Percentiles rank a stretch among this genome's conserved stretches.
phyloP scores from a whole-genome alignment of 2,888 invertebrate species.

The Gymnocheta viridis region DNA sequence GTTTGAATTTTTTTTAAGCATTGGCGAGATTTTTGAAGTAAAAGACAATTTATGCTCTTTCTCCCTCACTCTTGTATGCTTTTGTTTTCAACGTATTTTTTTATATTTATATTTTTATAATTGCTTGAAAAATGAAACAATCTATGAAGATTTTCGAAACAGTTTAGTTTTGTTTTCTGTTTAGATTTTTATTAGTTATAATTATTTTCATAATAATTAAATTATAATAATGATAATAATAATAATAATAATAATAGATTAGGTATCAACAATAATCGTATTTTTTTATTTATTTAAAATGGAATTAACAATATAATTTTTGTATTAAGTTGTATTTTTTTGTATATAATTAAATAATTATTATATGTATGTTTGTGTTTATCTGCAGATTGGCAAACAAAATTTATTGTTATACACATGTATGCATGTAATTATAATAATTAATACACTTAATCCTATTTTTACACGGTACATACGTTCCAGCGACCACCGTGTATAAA shows the following conservation, averaged over 20 bases:
- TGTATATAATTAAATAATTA: conserved; percentile 50
- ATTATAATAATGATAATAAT: conserved; percentile 44
- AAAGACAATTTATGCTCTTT: background rate
- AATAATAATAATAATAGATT: conserved; percentile 42
- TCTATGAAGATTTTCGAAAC: conserved; percentile 43
- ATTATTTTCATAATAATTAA: conserved; percentile 41
- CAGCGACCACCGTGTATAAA: no score
- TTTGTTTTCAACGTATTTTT: no score
- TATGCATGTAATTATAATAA: background rate
- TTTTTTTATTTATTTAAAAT: conserved; percentile 25
- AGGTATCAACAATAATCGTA: conserved; percentile 57
- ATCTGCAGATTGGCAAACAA: conserved; percentile 48
- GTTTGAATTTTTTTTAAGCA: no score
- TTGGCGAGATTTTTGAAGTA: conserved; percentile 40
- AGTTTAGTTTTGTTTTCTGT: conserved; percentile 42
- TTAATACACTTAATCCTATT: no score
- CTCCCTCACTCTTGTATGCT: background rate
- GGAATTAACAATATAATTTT: conserved; percentile 51
- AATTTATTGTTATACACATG: conserved; percentile 12
- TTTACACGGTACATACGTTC: no score
- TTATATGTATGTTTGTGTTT: conserved; percentile 14
- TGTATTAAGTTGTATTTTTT: conserved; percentile 19
- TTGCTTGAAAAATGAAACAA: conserved; percentile 33
- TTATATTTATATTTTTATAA: background rate
- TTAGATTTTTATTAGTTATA: conserved; percentile 58